Evolutionary conservation across 1,140 invertebrate species (phyloP), one percentile per base, ranked within the genome.

Genomic region (Caerostris extrusa): DNA sequence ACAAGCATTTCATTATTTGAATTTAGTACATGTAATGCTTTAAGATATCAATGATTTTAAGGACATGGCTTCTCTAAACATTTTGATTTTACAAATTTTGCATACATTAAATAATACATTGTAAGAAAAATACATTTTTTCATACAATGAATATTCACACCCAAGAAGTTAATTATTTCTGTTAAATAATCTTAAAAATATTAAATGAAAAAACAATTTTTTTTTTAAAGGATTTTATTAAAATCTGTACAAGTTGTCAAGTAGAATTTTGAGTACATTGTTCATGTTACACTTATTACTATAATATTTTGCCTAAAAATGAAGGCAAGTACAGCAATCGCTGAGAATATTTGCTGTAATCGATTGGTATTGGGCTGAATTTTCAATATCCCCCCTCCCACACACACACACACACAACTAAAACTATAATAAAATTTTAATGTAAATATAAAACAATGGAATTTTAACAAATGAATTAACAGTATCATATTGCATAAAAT

Each of bases 201-300:
- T 7, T 64, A 64, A 64, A 64, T 10, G 17, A 64, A 17, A 64
- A 64, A 7, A 64, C 17, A 64, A 10, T 2, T 64, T 10, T 17
- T 64, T 64, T 64, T 10, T 64, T 10, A 64, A 17, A 64, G 7
- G 7, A 83, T 77, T 77, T 90, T 61, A 55, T 81, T 90, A 71
- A 90, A 90, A 90, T 81, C 89, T 90, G 89, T 90, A 90, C 89
- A 90, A 90, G 57, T 90, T 61, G n/a, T 12, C 60, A 67, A 34
- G 69, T 77, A 77, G 71, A 19, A 60, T 57, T 81, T 58, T 64
- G 5, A 19, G 34, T 81, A 90, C 69, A 81, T 90, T 90, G 87
- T 90, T 90, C 89, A 81, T 55, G 81, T 81, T 83, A 90, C 89
- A 90, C 57, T 61, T 58, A 34, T 34, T 34, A 55, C n/a, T 90